Evolutionary conservation across 1,140 invertebrate species (phyloP).

Genomic region (Anastatus disparis): DNA sequence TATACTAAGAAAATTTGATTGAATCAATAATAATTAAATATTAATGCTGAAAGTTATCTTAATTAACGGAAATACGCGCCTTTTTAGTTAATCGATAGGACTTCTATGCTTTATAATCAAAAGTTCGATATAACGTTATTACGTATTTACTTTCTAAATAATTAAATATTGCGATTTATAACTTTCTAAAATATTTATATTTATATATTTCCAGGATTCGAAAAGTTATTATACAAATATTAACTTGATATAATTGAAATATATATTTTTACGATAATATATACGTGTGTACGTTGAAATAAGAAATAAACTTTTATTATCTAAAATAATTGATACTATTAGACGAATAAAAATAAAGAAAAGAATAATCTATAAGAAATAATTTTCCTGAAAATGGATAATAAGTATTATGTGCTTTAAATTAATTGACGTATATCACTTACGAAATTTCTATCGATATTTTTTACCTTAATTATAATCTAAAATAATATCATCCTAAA

Average conservation of each 20-base stretch:
- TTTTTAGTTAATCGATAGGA: conserved; percentile 4
- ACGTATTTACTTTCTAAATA: background rate
- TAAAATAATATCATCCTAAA: background rate
- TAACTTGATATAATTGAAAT: no score
- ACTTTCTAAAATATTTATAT: no score
- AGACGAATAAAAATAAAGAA: background rate
- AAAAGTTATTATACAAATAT: no score
- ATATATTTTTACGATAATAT: no score
- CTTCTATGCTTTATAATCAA: conserved; percentile 7
- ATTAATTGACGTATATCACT: no score
- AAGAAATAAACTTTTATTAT: no score
- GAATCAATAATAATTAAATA: conserved; percentile 12
- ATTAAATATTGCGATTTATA: no score
- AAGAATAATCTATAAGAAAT: background rate
- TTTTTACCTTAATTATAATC: background rate
- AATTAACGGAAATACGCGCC: background rate
- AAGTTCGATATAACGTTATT: conserved; percentile 1
- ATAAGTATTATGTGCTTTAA: background rate
- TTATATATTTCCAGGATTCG: no score
- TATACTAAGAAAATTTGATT: background rate
- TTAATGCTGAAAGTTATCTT: background rate
- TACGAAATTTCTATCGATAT: background rate
- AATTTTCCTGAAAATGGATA: background rate
- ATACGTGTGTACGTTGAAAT: no score
- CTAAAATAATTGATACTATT: no score